Base-by-base conservation (phyloP, 1,140 invertebrate genomes). In the Hyles euphorbiae region DNA sequence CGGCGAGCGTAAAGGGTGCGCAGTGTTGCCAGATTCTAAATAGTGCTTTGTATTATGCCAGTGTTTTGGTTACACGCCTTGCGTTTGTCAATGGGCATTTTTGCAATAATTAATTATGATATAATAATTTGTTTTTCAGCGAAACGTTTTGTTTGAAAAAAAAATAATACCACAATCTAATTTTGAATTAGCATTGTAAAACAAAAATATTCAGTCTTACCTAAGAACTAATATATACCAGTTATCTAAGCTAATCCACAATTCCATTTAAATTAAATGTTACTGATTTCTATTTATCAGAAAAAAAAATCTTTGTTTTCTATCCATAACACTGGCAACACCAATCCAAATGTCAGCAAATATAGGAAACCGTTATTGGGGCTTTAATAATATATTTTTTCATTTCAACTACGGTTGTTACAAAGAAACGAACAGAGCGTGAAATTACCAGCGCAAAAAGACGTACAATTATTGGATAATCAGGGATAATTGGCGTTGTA, bases 381-480 rank as follows among this genome's bases (percentile, higher is more conserved):
- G 4, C 36, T 72, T 87, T 80, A 80, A 81, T 84, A 83, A 83
- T 87, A 72, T 74, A 85, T 79, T 81, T 80, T 76, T 82, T 65
- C 72, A 79, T 85, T 67, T 36, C 34, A 48, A 53, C 52, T 62
- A 74, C 68, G 67, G 59, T 60, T 67, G 76, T 79, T 79, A 78
- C 60, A 60, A 62, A 45, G 65, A 62, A 68, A 80, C 71, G 72
- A 83, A 74, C 70, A 74, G 72, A 51, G 67, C 70, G 74, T 70
- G 71, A 77, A 72, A 79, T 79, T 73, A 67, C 48, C 57, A 33
- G 46, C 34, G 53, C 66, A 76, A 76, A 79, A 79, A 67, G 44
- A 71, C 36, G 5, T 43, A 68, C 61, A 57, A 70, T 61, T 67
- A 69, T 67, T 67, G 50, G 51, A 59, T 65, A 40, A 40, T 59